Evolutionary conservation across 2,888 invertebrate genomes (phyloP).

Genomic region (Sepiola atlantica): DNA sequence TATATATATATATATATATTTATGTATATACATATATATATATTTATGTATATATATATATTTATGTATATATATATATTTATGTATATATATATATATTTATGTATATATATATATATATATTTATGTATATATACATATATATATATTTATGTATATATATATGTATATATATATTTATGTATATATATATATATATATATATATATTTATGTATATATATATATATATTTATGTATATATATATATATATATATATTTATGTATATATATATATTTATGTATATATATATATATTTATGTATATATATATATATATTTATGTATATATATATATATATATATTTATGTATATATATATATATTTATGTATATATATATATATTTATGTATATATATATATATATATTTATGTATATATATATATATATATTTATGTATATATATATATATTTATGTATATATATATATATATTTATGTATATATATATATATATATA

Average conservation of each 20-base stretch:
- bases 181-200: constrained; percentile 3
- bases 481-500: background rate
- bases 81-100: background rate
- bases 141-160: background rate
- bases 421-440: background rate
- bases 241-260: background rate
- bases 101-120: constrained; percentile 17
- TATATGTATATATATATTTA: constrained; percentile 2
- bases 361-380: background rate
- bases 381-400: background rate
- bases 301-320: background rate
- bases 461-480: background rate
- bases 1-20: constrained; percentile 2
- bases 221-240: background rate
- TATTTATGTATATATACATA: background rate
- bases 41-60: background rate
- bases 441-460: background rate
- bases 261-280: background rate
- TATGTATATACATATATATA: constrained; percentile 17
- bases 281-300: background rate
- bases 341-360: background rate
- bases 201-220: background rate
- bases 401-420: background rate
- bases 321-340: background rate
- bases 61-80: background rate